Evolutionary conservation across 2,113 vertebrate genomes (phyloP).

Genomic region (Rhinoptilus africanus): DNA sequence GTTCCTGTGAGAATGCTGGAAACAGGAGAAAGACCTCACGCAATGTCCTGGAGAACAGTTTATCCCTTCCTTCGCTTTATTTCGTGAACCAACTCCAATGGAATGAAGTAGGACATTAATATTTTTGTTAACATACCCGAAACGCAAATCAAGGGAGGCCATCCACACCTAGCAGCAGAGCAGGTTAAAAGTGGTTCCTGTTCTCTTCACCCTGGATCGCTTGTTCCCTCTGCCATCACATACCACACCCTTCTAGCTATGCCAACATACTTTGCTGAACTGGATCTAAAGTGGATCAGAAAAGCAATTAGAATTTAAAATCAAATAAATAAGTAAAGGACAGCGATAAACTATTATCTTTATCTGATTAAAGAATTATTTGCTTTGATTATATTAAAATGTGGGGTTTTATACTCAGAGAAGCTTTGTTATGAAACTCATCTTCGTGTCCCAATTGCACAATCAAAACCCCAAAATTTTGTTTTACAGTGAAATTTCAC

Average conservation of each 20-base stretch:
- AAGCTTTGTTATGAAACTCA: not conserved
- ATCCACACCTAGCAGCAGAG: not conserved
- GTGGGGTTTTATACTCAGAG: not conserved
- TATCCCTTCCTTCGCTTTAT: not conserved
- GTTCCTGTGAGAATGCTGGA: not conserved
- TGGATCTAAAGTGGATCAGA: not conserved
- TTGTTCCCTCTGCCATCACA: not conserved
- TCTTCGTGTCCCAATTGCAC: not conserved
- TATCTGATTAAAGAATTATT: not conserved
- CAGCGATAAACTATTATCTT: not conserved
- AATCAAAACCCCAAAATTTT: not conserved
- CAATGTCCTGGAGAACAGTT: not conserved
- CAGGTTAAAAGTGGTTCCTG: not conserved
- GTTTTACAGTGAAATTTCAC: not conserved
- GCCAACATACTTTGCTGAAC: not conserved
- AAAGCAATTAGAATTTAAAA: not conserved
- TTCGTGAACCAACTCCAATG: not conserved
- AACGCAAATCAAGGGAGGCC: not conserved
- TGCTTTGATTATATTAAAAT: not conserved
- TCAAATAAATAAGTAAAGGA: not conserved
- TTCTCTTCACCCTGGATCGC: not conserved
- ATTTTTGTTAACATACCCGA: not conserved
- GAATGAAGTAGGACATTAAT: not conserved
- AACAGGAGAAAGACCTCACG: not conserved
- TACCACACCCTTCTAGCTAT: not conserved